These are phyloP conservation scores for Balearica regulorum DNA, from an alignment of 2,797 vertebrate species.

Conservation along the genomic window DNA sequence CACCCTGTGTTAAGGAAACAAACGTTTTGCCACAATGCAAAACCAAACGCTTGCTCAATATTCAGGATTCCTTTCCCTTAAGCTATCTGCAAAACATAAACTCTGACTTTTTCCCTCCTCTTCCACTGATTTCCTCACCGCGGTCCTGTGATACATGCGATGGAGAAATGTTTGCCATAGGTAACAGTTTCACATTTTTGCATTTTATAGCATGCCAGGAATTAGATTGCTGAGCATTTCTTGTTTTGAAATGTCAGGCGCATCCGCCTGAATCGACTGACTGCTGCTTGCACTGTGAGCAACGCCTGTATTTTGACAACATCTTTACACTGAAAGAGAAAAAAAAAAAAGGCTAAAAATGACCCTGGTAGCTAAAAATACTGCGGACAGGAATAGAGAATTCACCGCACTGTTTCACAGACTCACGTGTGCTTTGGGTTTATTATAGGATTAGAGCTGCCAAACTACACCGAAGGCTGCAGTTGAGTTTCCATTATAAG, in stretches of 20 bases:
- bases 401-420: neutral
- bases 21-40: neutral
- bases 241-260: neutral
- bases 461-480: neutral
- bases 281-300: neutral
- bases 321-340: neutral
- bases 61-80: neutral
- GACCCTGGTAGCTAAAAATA: slow-evolving; percentile 31
- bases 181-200: neutral
- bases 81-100: neutral
- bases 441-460: slow-evolving; percentile 5
- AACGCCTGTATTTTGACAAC: neutral
- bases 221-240: neutral
- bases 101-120: neutral
- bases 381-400: slow-evolving; percentile 4
- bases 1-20: neutral
- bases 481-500: neutral
- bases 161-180: slow-evolving; percentile 24
- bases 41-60: neutral
- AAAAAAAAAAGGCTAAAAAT: neutral
- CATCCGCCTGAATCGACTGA: neutral
- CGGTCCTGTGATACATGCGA: neutral
- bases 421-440: neutral
- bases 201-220: neutral
- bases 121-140: neutral